Evolutionary conservation across 2,888 invertebrate species (phyloP), one percentile per base, ranked within the genome.

Genomic region (Campoletis raptor): DNA sequence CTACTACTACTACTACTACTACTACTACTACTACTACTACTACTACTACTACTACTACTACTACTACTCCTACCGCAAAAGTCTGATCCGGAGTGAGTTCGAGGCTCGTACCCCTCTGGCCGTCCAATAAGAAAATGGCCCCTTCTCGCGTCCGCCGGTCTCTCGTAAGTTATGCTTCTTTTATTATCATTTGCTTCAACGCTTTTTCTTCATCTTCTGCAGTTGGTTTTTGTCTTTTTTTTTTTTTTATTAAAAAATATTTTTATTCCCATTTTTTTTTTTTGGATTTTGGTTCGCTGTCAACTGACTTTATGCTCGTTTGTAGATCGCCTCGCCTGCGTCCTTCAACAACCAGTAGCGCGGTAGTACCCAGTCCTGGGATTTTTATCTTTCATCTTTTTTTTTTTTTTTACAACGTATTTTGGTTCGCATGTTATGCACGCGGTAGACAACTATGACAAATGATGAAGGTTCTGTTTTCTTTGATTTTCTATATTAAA

Each of bases 121-220:
- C 89, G 90, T 90, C 90, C 90, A 90, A 92, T 90, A 91, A 89
- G 89, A 87, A 91, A 92, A 91, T 90, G 92, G 91, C 91, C 91
- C 90, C 90, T 90, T 90, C 91, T 93, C 94, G 94, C 93, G 93
- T 93, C 92, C 93, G 93, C 92, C 92, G 92, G 92, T 93, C 92
- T 93, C 93, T 94, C 94, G 94, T 94, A 94, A 94, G 94, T 94
- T 94, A 93, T 94, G 94, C 94, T 94, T 94, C 93, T 94, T 94
- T 93, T 94, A 94, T 93, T 94, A 94, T 94, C 92, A 94, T 94
- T 94, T 94, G 94, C 94, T 94, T 94, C 93, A 93, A 90, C 91
- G 94, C 88, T 89, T 89, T 48, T 88, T 87, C 52, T 73, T 93
- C 72, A 54, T 83, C 66, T 67, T 73, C 69, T 69, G 37, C 82